These are phyloP conservation scores for Drosophila subsilvestris DNA, from an alignment of 2,888 invertebrate species.

Conservation along the genomic window DNA sequence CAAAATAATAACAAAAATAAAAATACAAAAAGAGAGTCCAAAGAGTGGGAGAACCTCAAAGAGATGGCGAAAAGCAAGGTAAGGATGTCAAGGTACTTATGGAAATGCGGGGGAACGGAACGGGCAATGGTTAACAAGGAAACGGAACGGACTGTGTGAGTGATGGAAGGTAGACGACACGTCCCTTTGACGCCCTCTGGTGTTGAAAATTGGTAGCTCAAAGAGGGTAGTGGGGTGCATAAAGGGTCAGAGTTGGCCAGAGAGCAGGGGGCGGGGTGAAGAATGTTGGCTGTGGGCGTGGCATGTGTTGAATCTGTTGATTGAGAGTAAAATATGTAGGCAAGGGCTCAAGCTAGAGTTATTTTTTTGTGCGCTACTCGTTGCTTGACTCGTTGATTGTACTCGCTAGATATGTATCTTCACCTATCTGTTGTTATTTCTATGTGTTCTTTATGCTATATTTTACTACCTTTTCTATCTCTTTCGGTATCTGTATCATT, in stretches of 20 bases:
- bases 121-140: no score
- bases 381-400: not conserved
- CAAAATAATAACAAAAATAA: not conserved
- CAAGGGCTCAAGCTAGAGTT: not conserved
- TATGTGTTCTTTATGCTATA: not conserved
- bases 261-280: no score
- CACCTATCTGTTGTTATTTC: not conserved
- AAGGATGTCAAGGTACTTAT: conserved; percentile 16
- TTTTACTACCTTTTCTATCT: not conserved
- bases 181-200: conserved; percentile 47
- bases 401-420: not conserved
- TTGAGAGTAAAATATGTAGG: not conserved
- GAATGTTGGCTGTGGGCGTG: conserved; percentile 5
- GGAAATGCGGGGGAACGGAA: not conserved
- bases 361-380: not conserved
- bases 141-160: not conserved
- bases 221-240: not conserved
- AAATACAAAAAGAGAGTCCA: not conserved
- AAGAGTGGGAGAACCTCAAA: conserved; percentile 26
- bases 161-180: conserved; percentile 35
- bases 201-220: conserved; percentile 36
- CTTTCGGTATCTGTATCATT: no score
- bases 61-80: not conserved
- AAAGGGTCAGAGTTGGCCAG: not conserved
- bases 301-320: conserved; percentile 12